Evolutionary conservation across 2,113 vertebrate species (phyloP).

Genomic region (Pomatorhinus ruficollis): DNA sequence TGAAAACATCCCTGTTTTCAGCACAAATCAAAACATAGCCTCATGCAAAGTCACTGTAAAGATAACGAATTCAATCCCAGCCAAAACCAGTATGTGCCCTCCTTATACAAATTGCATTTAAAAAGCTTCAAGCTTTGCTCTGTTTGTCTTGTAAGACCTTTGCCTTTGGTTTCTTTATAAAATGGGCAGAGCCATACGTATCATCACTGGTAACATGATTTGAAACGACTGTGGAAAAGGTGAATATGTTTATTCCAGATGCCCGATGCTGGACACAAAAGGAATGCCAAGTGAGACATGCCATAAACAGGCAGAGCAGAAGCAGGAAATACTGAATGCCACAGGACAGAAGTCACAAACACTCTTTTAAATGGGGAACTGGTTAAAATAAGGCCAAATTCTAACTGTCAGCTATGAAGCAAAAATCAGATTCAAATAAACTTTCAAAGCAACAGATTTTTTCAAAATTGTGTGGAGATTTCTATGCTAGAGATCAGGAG

Average conservation of each 20-base stretch:
- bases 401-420: background rate
- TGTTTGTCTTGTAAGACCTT: background rate
- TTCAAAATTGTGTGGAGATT: background rate
- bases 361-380: background rate
- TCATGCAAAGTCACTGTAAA: background rate
- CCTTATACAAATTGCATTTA: background rate
- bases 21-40: background rate
- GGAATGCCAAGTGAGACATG: background rate
- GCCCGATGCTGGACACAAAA: background rate
- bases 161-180: background rate
- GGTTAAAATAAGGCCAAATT: background rate
- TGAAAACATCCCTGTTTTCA: background rate
- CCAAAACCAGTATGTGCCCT: background rate
- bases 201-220: fast-evolving
- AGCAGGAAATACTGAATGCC: background rate
- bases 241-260: background rate
- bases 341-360: background rate
- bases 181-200: background rate
- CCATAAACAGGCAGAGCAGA: background rate
- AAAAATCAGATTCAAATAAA: background rate
- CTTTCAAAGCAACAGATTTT: background rate
- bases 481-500: background rate
- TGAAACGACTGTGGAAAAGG: background rate
- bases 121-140: background rate
- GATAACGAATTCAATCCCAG: background rate